Percentiles rank a stretch among this genome's conserved stretches.
phyloP scores from a whole-genome alignment of 2,888 invertebrate species.

The Brachyopa scutellaris region DNA sequence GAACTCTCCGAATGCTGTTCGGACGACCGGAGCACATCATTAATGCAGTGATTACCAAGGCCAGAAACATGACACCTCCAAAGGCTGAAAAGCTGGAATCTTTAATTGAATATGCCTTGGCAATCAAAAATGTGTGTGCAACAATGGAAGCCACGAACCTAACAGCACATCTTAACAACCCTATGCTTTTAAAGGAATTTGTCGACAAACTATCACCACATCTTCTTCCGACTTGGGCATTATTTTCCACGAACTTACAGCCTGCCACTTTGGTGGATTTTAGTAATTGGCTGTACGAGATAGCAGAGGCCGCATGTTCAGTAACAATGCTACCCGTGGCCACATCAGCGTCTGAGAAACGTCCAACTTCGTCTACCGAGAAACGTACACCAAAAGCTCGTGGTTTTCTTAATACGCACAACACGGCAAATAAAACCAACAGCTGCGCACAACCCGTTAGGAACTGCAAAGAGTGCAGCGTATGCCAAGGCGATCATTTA shows the following conservation, averaged over 20 bases:
- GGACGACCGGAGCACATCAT: slow-evolving; percentile 10
- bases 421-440: neutral
- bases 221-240: slow-evolving; percentile 7
- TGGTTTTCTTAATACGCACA: neutral
- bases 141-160: slow-evolving; percentile 23
- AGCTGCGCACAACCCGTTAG: no score
- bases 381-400: neutral
- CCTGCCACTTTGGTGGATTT: slow-evolving; percentile 5
- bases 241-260: neutral
- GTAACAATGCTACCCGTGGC: neutral
- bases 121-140: slow-evolving; percentile 15
- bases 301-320: neutral
- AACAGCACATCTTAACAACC: slow-evolving; percentile 21
- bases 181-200: slow-evolving; percentile 22
- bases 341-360: neutral
- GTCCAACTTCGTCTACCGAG: neutral
- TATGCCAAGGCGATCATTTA: no score
- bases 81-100: slow-evolving; percentile 4
- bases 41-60: slow-evolving; percentile 10
- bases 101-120: slow-evolving; percentile 22
- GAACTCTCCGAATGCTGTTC: slow-evolving; percentile 20
- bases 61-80: slow-evolving; percentile 10
- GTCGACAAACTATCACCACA: slow-evolving; percentile 13
- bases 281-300: slow-evolving; percentile 8
- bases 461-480: no score